Evolutionary conservation across 2,797 vertebrate species (phyloP), one percentile per base, ranked within the genome.

Genomic region (Microcaecilia unicolor): DNA sequence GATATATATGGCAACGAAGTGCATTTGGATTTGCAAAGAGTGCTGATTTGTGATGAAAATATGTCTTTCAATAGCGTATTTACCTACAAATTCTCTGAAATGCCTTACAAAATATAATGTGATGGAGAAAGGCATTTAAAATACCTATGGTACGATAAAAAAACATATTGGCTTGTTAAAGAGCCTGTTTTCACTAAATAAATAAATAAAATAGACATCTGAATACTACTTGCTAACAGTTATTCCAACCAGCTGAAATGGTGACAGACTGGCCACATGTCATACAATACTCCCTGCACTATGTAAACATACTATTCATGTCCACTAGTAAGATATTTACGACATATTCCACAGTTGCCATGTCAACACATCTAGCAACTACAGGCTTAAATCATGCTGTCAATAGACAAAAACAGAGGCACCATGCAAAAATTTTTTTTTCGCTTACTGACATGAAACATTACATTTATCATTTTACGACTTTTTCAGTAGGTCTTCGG

Each of bases 251-350:
- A 65, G 40, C 63, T 57, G 23, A 37, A 54, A 37, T 41, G 55
- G 51, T 20, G 51, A 54, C 38, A 64, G 58, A 52, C 58, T 53
- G 51, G 62, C 69, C 73, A 47, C 76, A 77, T 64, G 71, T 63
- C 43, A 35, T 37, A 69, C 70, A 76, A 78, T 70, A 31, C 67
- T 51, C 20, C 29, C 55, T 53, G 58, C 42, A 55, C 74, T 77
- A 61, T 70, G 72, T 66, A 58, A 77, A 70, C 77, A 81, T 65
- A 64, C 72, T 56, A 56, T 58, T 66, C 66, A 65, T 10, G 45
- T 66, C 74, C 58, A 70, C 63, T 67, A 58, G 61, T 64, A 56
- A 73, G 71, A 79, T 76, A 79, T 82, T 82, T 76, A 79, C 47
- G 58, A 70, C 72, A 70, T 64, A 66, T 76, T 68, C 73, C 41